A percentile compares a stretch with the other conserved stretches of the same genome.
These are phyloP conservation scores for Morone saxatilis DNA, from an alignment of 2,113 vertebrate species.

Conservation along the genomic window DNA sequence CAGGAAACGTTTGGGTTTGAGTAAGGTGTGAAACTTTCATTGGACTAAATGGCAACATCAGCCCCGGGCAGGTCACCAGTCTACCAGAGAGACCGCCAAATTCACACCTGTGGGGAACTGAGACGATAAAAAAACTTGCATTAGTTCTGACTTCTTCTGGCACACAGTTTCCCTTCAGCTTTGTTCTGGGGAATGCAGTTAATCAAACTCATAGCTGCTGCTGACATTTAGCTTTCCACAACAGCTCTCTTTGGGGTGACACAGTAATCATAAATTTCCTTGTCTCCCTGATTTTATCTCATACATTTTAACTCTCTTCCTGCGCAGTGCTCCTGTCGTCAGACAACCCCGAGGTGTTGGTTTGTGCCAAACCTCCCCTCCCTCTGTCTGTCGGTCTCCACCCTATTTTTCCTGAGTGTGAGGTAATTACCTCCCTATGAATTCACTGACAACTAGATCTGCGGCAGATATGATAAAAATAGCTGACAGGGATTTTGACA, in stretches of 20 bases:
- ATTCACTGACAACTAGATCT: slow-evolving; percentile 76
- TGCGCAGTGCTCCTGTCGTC: slow-evolving; percentile 20
- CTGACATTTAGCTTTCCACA: slow-evolving; percentile 68
- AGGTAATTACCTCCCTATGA: slow-evolving; percentile 77
- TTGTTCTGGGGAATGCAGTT: slow-evolving; percentile 50
- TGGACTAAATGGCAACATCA: background rate
- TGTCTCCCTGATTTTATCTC: slow-evolving; percentile 64
- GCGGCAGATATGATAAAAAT: slow-evolving; percentile 79
- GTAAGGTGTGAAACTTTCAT: background rate
- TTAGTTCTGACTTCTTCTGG: slow-evolving; percentile 2
- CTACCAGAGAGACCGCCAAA: background rate
- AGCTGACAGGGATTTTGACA: slow-evolving; percentile 83
- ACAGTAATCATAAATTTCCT: slow-evolving; percentile 63
- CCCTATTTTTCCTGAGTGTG: slow-evolving; percentile 63
- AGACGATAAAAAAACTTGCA: background rate
- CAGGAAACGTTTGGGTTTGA: background rate
- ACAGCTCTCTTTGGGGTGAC: slow-evolving; percentile 63
- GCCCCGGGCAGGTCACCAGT: background rate
- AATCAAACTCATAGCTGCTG: slow-evolving; percentile 64
- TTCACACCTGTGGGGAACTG: background rate
- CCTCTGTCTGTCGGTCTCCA: slow-evolving; percentile 34
- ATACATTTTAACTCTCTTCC: slow-evolving; percentile 51
- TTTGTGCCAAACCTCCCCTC: slow-evolving; percentile 43
- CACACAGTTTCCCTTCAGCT: slow-evolving; percentile 45
- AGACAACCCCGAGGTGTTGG: slow-evolving; percentile 64